Base-by-base conservation (phyloP, 2,113 vertebrate genomes). In the Herpetotheres cachinnans region DNA sequence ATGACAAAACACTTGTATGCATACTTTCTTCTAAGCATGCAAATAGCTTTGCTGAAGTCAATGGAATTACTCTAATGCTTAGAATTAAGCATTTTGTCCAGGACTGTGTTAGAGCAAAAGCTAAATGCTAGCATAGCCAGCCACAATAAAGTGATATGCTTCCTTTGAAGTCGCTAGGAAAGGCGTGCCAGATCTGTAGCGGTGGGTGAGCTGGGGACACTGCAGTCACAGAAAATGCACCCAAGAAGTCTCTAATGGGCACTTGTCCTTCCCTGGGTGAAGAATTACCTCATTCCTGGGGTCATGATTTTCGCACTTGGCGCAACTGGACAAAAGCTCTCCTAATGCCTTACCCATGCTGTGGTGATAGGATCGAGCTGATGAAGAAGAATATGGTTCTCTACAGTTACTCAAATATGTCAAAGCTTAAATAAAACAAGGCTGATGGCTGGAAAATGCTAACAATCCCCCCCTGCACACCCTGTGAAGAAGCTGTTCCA, bases 81-180 rank as follows among this genome's bases (percentile, higher is more conserved):
- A 92, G 90, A 96, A 71, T 80, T 30, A 85, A 89, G 34, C 36
- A n/a, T 91, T 93, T 84, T 84, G 26, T 72, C 19, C 7, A n/a
- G 50, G 27, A 49, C 0, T 85, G 9, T 47, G 27, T 70, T 72
- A 66, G 11, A 91, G 15, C 10, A 93, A 73, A 78, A 82, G 27
- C 19, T 67, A 65, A 71, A 62, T 61, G 52, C 6, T 50, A 49
- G 9, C 2, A 1, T 66, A 49, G 52, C 36, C 42, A 27, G 24
- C 44, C 58, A 52, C 25, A 86, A 16, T 38, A 49, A 82, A 76
- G 36, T 38, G 36, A 21, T 67, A 30, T 2, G 32, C 11, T 83
- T 73, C 9, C 9, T 47, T 91, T 52, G 21, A 55, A 71, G 29
- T 70, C 13, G 3, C 34, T 29, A 4, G 44, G 62, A 89, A 76